Evolutionary conservation across 1,140 invertebrate genomes (phyloP), one percentile per base, ranked within the genome.

Genomic region (Arctopsyche grandis): DNA sequence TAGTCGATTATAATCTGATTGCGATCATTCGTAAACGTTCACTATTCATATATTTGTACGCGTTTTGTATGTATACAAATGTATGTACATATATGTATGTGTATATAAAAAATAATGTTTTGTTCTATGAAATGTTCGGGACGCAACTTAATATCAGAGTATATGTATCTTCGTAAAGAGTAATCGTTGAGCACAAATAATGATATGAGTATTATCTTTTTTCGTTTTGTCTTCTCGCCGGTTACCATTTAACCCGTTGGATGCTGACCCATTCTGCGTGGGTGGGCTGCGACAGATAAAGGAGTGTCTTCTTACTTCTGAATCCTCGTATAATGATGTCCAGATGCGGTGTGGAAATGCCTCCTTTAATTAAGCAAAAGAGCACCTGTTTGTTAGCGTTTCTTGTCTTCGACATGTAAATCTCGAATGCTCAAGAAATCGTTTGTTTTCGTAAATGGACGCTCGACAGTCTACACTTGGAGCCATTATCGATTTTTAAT

Each of bases 201-300:
- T 52, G 48, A 52, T 52, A 52, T 1, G 0, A 0, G 24, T 26
- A 24, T 26, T 26, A 19, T 38, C 19, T 60, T 21, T 21, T 9
- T 9, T 60, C 9, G 16, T 60, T 66, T 66, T 66, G 22, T 52
- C 63, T 26, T 26, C 63, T 66, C 12, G 63, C 24, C 21, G 10
- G 48, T 66, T 66, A 66, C 21, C 63, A 66, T 66, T 66, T 66
- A 66, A 66, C 63, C 63, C 63, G 63, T 66, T 66, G 63, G 24
- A 0, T 66, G 63, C 63, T n/a, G 63, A 21, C 63, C 22, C 63
- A n/a, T 66, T 66, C 63, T 0, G 63, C 63, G 21, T 66, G 63
- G 63, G 63, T 66, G 63, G 63, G 63, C 63, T 24, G 21, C 22
- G 19, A 66, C 21, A 10, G 22, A 29, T 26, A 26, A 66, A 66